A percentile compares a stretch with the other conserved stretches of the same genome.
Evolutionary conservation across 1,140 invertebrate genomes (phyloP).

Genomic region (Schlechtendalia chinensis): DNA sequence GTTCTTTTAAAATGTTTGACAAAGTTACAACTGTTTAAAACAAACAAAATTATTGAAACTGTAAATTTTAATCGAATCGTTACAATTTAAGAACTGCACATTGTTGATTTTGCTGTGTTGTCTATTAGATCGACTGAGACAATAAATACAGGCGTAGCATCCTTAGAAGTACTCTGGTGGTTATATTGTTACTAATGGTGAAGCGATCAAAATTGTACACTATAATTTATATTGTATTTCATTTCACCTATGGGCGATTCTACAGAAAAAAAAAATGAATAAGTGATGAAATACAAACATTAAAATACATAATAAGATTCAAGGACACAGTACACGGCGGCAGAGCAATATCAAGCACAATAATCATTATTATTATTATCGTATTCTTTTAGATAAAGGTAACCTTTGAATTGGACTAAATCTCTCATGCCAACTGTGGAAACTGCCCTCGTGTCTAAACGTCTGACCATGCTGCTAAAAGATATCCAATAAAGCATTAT

Average conservation of each 20-base stretch:
- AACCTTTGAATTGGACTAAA: conserved; percentile 48
- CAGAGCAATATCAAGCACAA: conserved; percentile 27
- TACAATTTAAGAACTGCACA: too few species aligned
- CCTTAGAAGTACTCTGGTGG: too few species aligned
- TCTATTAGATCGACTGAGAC: too few species aligned
- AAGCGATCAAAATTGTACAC: background rate
- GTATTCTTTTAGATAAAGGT: conserved; percentile 17
- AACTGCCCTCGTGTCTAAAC: conserved; percentile 45
- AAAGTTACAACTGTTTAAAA: too few species aligned
- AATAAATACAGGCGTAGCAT: too few species aligned
- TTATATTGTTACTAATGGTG: background rate
- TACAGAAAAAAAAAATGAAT: background rate
- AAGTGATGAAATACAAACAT: background rate
- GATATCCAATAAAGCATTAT: conserved; percentile 48
- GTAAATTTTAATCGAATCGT: too few species aligned
- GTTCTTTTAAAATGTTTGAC: background rate
- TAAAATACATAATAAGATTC: too few species aligned
- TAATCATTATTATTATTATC: background rate
- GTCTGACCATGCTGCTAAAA: conserved; percentile 48
- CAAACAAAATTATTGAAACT: background rate
- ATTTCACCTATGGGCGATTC: background rate
- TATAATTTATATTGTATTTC: background rate
- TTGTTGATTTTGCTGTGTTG: too few species aligned
- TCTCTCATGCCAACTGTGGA: conserved; percentile 49
- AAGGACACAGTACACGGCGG: background rate